Conservation (phyloP, 1,140 invertebrate species). For the Dendroctonus ponderosae region DNA sequence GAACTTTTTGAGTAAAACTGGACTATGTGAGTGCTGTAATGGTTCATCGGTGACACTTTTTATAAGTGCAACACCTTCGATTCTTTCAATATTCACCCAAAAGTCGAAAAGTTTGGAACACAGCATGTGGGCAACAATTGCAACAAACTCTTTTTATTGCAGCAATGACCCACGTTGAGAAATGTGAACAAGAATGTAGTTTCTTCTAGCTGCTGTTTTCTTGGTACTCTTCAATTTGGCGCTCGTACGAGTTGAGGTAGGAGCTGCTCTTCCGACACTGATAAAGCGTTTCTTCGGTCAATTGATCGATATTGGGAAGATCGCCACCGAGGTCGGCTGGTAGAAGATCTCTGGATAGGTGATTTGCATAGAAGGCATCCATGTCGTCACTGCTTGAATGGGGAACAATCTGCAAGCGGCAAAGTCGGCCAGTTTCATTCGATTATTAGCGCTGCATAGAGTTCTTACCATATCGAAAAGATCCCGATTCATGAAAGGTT, state of each 20-base stretch:
- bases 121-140: too few species aligned
- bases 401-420: slow-evolving; percentile 50
- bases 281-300: slow-evolving; percentile 47
- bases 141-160: too few species aligned
- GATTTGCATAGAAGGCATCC: slow-evolving; percentile 49
- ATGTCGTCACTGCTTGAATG: slow-evolving; percentile 49
- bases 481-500: slow-evolving; percentile 65
- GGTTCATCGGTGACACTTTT: too few species aligned
- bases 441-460: not conserved
- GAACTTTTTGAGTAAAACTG: too few species aligned
- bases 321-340: slow-evolving; percentile 54
- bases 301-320: slow-evolving; percentile 47
- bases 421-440: slow-evolving; percentile 25
- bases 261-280: slow-evolving; percentile 48
- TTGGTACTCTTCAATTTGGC: slow-evolving; percentile 39
- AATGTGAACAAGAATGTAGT: too few species aligned
- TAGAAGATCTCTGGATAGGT: slow-evolving; percentile 51
- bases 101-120: too few species aligned
- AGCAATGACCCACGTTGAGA: too few species aligned
- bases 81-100: too few species aligned
- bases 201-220: slow-evolving; percentile 10
- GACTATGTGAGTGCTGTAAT: too few species aligned
- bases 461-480: slow-evolving; percentile 60
- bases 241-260: slow-evolving; percentile 52
- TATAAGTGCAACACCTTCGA: too few species aligned